Conservation (phyloP, 2,113 vertebrate species). For the Macaca mulatta region DNA sequence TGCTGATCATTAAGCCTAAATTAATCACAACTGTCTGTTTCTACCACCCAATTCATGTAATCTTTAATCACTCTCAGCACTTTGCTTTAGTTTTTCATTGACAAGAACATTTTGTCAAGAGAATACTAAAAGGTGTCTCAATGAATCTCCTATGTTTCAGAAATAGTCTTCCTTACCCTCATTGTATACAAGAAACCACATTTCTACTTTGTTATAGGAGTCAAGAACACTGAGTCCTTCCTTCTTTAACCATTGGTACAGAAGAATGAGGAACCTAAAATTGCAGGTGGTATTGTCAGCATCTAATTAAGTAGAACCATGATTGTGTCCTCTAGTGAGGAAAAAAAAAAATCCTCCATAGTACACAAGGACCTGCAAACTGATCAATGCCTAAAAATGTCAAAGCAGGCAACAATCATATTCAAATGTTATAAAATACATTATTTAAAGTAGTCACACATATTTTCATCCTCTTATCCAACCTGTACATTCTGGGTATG, state of each 20-base stretch:
- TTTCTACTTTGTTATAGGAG: neutral
- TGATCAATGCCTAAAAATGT: neutral
- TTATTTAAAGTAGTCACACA: neutral
- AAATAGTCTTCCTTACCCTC: neutral
- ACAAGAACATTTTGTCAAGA: neutral
- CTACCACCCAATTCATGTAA: neutral
- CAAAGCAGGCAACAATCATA: neutral
- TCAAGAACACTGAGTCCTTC: neutral
- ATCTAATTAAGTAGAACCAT: neutral
- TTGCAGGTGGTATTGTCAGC: neutral
- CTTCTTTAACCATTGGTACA: neutral
- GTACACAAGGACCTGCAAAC: neutral
- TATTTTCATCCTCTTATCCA: neutral
- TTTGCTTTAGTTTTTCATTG: neutral
- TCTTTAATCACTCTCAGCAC: neutral
- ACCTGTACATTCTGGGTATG: neutral
- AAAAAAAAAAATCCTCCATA: neutral
- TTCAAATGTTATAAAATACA: neutral
- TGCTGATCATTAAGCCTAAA: neutral
- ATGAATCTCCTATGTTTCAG: neutral
- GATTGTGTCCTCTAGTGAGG: neutral
- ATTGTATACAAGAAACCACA: neutral
- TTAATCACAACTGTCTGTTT: neutral
- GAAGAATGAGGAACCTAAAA: neutral
- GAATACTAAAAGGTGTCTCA: neutral